Evolutionary conservation across 2,797 vertebrate species (phyloP).

Genomic region (Miichthys miiuy): DNA sequence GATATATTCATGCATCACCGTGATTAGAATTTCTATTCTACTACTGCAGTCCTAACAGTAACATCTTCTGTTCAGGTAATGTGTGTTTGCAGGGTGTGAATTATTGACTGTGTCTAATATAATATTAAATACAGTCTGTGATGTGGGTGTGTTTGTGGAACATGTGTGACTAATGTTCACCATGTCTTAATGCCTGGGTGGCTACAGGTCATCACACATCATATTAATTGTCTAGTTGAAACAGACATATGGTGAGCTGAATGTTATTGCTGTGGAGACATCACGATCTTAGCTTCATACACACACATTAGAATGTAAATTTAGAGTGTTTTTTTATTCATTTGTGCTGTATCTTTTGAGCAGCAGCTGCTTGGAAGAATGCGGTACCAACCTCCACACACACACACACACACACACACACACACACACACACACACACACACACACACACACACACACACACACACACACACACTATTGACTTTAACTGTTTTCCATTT

Average conservation of each 20-base stretch:
- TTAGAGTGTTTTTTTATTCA: conserved; percentile 2
- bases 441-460: conserved; percentile 25
- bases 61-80: conserved; percentile 43
- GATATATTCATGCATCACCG: conserved; percentile 62
- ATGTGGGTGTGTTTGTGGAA: conserved; percentile 15
- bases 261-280: conserved; percentile 28
- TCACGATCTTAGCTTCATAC: background rate
- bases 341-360: conserved; percentile 23
- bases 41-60: conserved; percentile 42
- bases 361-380: conserved; percentile 27
- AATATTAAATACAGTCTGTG: conserved; percentile 13
- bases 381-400: background rate
- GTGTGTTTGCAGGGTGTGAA: conserved; percentile 39
- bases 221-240: conserved; percentile 46
- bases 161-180: conserved; percentile 14
- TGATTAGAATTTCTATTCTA: conserved; percentile 66
- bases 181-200: conserved; percentile 34
- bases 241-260: conserved; percentile 42
- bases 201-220: conserved; percentile 55
- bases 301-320: conserved; percentile 22
- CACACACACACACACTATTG: conserved; percentile 32
- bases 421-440: conserved; percentile 27
- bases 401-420: conserved; percentile 33
- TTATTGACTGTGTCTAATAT: conserved; percentile 21
- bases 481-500: conserved; percentile 41